These are phyloP conservation scores for Caenorhabditis drosophilae DNA, from an alignment of 2,888 invertebrate species.

Conservation along the genomic window DNA sequence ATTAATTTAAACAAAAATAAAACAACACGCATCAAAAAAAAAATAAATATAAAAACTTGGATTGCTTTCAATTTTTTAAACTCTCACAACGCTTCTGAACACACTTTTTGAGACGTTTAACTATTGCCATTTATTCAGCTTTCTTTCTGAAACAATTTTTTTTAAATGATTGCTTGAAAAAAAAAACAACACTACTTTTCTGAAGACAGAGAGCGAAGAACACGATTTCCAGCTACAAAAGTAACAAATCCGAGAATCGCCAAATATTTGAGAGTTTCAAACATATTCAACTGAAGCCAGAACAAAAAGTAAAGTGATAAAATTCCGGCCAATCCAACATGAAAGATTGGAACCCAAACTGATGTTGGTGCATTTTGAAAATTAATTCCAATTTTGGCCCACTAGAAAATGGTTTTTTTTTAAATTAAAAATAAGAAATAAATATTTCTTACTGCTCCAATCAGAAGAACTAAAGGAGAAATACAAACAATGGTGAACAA, in stretches of 20 bases:
- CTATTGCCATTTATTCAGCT: neutral
- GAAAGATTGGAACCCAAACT: slow-evolving; percentile 85
- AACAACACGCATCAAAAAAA: no score
- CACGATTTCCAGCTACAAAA: slow-evolving; percentile 89
- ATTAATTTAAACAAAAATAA: no score
- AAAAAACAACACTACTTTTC: neutral
- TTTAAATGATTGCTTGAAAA: neutral
- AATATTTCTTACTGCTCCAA: slow-evolving; percentile 75
- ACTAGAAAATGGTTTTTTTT: slow-evolving; percentile 71
- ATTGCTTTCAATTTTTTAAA: no score
- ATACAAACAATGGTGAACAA: slow-evolving; percentile 85
- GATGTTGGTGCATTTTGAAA: slow-evolving; percentile 82
- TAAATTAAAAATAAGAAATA: neutral
- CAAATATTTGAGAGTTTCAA: slow-evolving; percentile 88
- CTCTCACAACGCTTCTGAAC: no score
- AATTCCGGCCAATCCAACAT: slow-evolving; percentile 86
- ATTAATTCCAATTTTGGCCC: slow-evolving; percentile 87
- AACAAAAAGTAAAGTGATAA: slow-evolving; percentile 86
- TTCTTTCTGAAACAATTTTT: neutral
- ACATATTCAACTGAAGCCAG: slow-evolving; percentile 94
- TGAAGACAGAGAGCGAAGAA: slow-evolving; percentile 74
- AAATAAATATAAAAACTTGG: no score
- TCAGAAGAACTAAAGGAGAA: slow-evolving; percentile 82
- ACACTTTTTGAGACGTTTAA: no score
- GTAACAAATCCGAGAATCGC: slow-evolving; percentile 84